A percentile compares a stretch with the other conserved stretches of the same genome.
Evolutionary conservation across 2,797 vertebrate species (phyloP).

Genomic region (Coreius guichenoti): DNA sequence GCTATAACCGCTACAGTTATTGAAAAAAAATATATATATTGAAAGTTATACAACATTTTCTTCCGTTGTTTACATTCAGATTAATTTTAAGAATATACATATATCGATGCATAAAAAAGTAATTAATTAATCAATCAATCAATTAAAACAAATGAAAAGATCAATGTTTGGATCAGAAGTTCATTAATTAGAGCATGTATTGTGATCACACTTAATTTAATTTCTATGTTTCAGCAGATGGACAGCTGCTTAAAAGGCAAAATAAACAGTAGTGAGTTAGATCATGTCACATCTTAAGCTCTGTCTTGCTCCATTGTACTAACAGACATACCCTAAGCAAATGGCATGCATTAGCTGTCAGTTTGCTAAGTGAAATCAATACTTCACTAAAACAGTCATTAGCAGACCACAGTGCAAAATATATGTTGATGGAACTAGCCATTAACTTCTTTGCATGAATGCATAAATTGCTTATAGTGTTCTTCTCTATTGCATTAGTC

Average conservation of each 20-base stretch:
- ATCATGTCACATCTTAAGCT: constrained; percentile 24
- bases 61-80: background rate
- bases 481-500: constrained; percentile 27
- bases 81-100: background rate
- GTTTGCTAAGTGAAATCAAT: constrained; percentile 49
- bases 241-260: constrained; percentile 28
- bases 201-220: background rate
- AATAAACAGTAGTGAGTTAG: constrained; percentile 29
- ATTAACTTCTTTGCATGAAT: constrained; percentile 45
- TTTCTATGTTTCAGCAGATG: background rate
- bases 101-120: background rate
- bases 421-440: constrained; percentile 54
- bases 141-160: background rate
- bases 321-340: constrained; percentile 34
- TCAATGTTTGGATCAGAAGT: background rate
- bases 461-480: constrained; percentile 28
- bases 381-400: constrained; percentile 50
- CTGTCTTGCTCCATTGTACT: constrained; percentile 19
- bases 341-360: constrained; percentile 36
- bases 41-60: too few relatives aligned
- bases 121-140: background rate
- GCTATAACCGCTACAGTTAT: background rate
- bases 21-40: background rate
- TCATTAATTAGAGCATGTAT: background rate
- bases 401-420: constrained; percentile 51